Conservation (phyloP, 2,888 invertebrate species). For the Macrophya annulata region DNA sequence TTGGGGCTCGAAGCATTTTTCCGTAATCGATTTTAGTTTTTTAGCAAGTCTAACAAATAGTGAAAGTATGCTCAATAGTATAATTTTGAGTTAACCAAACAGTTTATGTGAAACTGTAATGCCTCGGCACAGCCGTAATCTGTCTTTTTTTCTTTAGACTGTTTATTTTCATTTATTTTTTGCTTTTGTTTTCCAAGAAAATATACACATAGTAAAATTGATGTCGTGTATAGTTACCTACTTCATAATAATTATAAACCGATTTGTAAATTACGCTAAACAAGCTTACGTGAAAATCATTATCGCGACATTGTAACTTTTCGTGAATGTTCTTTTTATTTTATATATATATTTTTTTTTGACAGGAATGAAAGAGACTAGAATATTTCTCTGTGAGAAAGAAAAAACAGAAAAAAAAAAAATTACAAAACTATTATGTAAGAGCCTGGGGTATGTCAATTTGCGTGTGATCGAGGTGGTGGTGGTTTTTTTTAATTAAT, state of each 20-base stretch:
- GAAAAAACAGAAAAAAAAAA: neutral
- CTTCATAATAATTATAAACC: conserved; percentile 37
- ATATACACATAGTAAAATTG: conserved; percentile 32
- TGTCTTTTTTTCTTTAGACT: neutral
- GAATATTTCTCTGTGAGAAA: conserved; percentile 33
- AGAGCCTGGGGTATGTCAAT: neutral
- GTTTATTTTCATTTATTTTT: neutral
- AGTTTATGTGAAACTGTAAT: conserved; percentile 10
- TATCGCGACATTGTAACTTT: neutral
- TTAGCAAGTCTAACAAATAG: conserved; percentile 5
- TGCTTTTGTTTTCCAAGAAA: neutral
- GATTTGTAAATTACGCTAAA: conserved; percentile 44
- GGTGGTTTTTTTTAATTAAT: neutral
- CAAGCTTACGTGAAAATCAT: conserved; percentile 28
- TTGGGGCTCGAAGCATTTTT: conserved; percentile 15
- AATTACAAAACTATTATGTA: neutral
- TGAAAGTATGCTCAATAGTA: neutral
- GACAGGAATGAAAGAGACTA: conserved; percentile 19
- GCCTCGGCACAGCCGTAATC: neutral
- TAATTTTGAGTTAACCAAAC: neutral
- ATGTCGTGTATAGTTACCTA: conserved; percentile 19
- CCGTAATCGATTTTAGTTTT: neutral
- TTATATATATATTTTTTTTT: neutral
- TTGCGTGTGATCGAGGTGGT: conserved; percentile 18
- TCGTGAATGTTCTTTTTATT: conserved; percentile 7